Evolutionary conservation across 1,140 invertebrate genomes (phyloP), one percentile per base, ranked within the genome.

Genomic region (Drosophila navojoa): DNA sequence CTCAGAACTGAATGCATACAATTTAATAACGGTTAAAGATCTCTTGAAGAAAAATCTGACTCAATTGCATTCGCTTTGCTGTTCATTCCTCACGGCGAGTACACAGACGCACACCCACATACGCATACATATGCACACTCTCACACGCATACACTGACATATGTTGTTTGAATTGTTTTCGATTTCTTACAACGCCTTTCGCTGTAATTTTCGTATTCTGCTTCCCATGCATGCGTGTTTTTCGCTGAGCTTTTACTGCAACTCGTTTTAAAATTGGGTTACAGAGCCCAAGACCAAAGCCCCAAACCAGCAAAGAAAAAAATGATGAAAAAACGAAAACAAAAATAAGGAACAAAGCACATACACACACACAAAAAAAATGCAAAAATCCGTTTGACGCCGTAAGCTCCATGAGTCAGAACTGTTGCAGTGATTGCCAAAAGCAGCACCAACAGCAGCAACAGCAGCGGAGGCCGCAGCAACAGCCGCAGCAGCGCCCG

Each of bases 341-440:
- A 38, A 38, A 38, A 38, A 38, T 10, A 38, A 45, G 42, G 42
- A 45, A 45, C n/a, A 45, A 45, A 45, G 9, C 42, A 5, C 9
- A 71, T 3, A 22, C 45, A 76, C 42, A 5, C 9, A 71, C 19
- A 22, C 45, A 76, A 67, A 60, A 68, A 77, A 67, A 82, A 87
- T 89, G 79, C 82, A 87, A 87, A 80, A 87, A 87, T 87, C 79
- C 82, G 76, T 89, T 87, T 89, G 82, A 87, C 79, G 79, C 79
- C 79, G 54, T 87, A 89, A 89, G 79, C 84, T 70, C 40, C 64
- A 52, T 87, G 82, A 87, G 76, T 87, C 82, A 87, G 79, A 64
- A 81, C 57, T 69, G 75, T 78, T 87, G 81, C 81, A 87, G 58
- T 82, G 82, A 86, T 86, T 87, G 79, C 68, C 58, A 63, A 49